A percentile compares a stretch with the other conserved stretches of the same genome.
These are phyloP conservation scores for Graptemys geographica DNA, from an alignment of 2,797 vertebrate species.

Conservation along the genomic window DNA sequence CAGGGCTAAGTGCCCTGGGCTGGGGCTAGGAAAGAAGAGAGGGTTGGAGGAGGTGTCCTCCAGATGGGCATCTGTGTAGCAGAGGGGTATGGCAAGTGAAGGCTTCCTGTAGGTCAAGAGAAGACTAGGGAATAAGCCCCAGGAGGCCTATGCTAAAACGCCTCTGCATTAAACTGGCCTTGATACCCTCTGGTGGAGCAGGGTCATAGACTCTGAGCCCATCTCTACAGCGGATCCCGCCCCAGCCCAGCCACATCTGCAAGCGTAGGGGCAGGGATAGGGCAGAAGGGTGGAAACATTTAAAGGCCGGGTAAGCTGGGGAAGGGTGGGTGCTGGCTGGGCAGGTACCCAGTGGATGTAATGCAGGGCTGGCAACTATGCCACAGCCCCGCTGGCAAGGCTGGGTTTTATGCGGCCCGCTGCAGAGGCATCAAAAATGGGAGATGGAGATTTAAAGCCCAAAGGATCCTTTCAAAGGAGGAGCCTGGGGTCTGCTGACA, in stretches of 20 bases:
- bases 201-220: not conserved
- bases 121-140: not conserved
- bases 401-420: accelerated
- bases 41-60: not conserved
- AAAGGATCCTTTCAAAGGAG: not conserved
- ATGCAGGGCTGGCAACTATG: not conserved
- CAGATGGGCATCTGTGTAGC: not conserved
- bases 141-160: not conserved
- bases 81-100: not conserved
- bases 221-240: not conserved
- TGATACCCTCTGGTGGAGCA: not conserved
- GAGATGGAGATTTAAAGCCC: not conserved
- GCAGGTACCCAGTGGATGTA: accelerated
- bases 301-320: not conserved
- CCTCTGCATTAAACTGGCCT: not conserved
- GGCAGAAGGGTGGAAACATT: not conserved
- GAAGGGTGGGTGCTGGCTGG: accelerated
- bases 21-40: not conserved
- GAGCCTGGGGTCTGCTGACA: not conserved
- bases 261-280: too few species aligned
- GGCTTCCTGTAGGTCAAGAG: not conserved
- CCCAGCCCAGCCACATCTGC: not conserved
- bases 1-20: not conserved
- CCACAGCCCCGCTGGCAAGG: accelerated
- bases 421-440: not conserved